Conservation (phyloP, 2,888 invertebrate species). For the Leptinotarsa peninsularis region DNA sequence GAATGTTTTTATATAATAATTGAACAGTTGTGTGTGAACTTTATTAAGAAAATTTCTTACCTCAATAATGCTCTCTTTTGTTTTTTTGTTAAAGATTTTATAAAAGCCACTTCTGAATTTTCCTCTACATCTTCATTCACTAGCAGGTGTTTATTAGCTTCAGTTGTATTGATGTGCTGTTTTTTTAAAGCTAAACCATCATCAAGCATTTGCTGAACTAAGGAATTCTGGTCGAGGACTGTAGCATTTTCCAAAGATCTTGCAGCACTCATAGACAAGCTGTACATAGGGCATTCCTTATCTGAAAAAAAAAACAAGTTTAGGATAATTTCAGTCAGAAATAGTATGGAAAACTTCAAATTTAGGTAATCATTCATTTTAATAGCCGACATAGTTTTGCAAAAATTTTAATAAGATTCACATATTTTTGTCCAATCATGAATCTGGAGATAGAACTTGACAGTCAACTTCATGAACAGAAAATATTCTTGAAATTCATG, state of each 20-base stretch:
- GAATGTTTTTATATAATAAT: neutral
- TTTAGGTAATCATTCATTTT: no score
- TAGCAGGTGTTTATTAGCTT: constrained; percentile 72
- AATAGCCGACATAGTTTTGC: no score
- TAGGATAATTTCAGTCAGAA: neutral
- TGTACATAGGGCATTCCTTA: constrained; percentile 95
- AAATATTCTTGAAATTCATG: no score
- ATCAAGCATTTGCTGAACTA: constrained; percentile 92
- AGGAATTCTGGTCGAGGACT: constrained; percentile 76
- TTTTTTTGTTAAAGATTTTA: constrained; percentile 86
- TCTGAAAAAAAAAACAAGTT: constrained; percentile 68
- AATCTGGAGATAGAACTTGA: no score
- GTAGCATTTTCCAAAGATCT: constrained; percentile 75
- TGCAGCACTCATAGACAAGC: constrained; percentile 85
- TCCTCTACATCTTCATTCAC: constrained; percentile 70
- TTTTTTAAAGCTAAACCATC: constrained; percentile 91
- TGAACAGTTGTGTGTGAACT: neutral
- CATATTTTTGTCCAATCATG: no score
- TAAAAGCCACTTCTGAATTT: constrained; percentile 80
- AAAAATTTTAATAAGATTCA: no score
- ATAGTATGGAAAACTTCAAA: no score
- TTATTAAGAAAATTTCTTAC: constrained; percentile 66
- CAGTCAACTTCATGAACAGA: no score
- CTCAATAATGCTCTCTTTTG: constrained; percentile 93
- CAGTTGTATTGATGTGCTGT: constrained; percentile 71